Conservation (phyloP, 1,140 invertebrate genomes). For the Dendroctonus ponderosae region DNA sequence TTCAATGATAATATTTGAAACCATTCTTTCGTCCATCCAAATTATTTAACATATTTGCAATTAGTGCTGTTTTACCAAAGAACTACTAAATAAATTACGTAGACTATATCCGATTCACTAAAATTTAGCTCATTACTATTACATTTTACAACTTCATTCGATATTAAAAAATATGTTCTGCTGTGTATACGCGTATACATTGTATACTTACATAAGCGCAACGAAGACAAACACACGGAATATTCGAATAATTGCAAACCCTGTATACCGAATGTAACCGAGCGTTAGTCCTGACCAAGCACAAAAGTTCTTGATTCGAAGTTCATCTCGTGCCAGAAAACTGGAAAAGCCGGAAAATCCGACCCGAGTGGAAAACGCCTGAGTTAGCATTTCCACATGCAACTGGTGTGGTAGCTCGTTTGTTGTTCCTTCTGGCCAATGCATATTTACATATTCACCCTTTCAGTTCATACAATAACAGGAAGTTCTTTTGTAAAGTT, state of each 20-base stretch:
- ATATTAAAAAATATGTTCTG: too few relatives aligned
- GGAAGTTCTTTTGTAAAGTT: background rate
- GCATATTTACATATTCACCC: background rate
- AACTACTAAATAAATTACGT: too few relatives aligned
- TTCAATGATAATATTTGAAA: too few relatives aligned
- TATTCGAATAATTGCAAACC: background rate
- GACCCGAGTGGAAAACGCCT: constrained; percentile 6
- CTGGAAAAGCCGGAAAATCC: constrained; percentile 11
- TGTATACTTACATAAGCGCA: too few relatives aligned
- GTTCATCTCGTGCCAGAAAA: constrained; percentile 8
- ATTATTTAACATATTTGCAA: too few relatives aligned
- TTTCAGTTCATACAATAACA: background rate
- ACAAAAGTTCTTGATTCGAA: constrained; percentile 2
- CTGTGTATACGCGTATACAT: too few relatives aligned
- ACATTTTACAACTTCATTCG: too few relatives aligned
- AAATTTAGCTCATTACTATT: too few relatives aligned
- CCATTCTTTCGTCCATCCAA: too few relatives aligned
- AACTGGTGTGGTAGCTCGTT: background rate
- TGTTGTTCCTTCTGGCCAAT: constrained; percentile 7
- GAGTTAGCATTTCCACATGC: background rate
- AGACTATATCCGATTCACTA: too few relatives aligned
- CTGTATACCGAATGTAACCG: background rate
- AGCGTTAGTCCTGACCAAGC: constrained; percentile 3
- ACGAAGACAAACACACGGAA: background rate
- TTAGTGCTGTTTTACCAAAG: too few relatives aligned